Conservation (phyloP, 2,113 vertebrate genomes). For the Choloepus hoffmanni region DNA sequence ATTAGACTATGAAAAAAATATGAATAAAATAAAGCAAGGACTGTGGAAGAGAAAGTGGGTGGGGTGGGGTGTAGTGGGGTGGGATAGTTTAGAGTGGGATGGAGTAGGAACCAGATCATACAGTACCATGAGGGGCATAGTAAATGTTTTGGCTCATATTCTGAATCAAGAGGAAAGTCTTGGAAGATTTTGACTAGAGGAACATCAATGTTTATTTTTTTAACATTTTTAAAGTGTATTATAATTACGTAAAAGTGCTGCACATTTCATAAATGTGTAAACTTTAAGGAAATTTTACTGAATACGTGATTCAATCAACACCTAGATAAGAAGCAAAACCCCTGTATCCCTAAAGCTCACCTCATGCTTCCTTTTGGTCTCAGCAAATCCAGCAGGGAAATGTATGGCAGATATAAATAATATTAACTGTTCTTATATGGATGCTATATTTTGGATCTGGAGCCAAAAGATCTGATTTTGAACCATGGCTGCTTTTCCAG, state of each 20-base stretch:
- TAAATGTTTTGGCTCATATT: neutral
- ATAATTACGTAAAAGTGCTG: neutral
- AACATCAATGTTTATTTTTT: neutral
- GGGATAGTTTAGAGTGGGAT: no score
- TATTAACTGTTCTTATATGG: neutral
- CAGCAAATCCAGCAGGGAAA: neutral
- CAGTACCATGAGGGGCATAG: no score
- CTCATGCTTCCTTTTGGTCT: neutral
- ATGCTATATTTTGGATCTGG: neutral
- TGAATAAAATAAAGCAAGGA: neutral
- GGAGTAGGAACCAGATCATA: neutral
- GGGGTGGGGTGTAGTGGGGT: neutral
- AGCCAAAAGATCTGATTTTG: neutral
- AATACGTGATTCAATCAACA: neutral
- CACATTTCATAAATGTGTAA: neutral
- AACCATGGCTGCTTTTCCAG: neutral
- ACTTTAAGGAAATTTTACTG: neutral
- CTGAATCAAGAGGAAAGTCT: neutral
- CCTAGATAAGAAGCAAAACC: neutral
- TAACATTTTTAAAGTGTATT: neutral
- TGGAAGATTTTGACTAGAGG: neutral
- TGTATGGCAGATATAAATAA: neutral
- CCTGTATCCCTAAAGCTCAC: neutral
- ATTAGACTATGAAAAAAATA: neutral
- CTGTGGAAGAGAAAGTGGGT: neutral